Base-by-base conservation (phyloP, 1,140 invertebrate species). In the Ditylenchus dipsaci region DNA sequence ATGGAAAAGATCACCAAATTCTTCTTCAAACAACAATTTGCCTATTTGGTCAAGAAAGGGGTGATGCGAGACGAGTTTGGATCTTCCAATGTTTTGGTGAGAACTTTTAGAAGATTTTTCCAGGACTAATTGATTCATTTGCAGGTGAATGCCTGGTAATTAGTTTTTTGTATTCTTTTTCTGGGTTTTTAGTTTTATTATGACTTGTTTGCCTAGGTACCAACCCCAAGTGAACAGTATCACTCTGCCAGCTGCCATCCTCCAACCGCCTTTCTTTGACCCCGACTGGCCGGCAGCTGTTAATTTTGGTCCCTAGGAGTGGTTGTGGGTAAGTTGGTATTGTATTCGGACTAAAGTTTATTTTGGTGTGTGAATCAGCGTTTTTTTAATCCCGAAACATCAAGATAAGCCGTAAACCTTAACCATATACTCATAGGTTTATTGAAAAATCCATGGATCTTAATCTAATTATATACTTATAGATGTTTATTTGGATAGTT, bases 231-330 rank as follows among this genome's bases (percentile, higher is more conserved):
- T 53, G n/a, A 76, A 76, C 63, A 78, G 76, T 21, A 75, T 75
- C 59, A 75, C 75, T n/a, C 70, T 75, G 17, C 73, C 73, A 11
- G 19, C 68, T 30, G 73, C 68, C 30, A 78, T 75, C 33, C 56
- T 75, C 9, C 72, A 73, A 65, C 72, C n/a, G 74, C 88, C 89
- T 23, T 88, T 88, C 78, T 88, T 86, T 78, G 84, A 86, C 62
- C 83, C 84, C 30, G 82, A 84, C 23, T 86, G 85, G 71, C 88
- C 88, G 63, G 87, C 86, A 85, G 87, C 84, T 59, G 71, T 86
- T 3, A 86, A 86, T 69, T 87, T 85, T 76, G 86, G 86, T 85
- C 84, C 58, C 74, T 87, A 15, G 87, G 87, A 11, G 83, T 86
- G 17, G 84, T 87, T 7, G 84, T 87, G 49, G 87, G 86, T 0